A percentile compares a stretch with the other conserved stretches of the same genome.
phyloP scores from a whole-genome alignment of 2,888 invertebrate genomes.

The Pyrrhosoma nymphula region DNA sequence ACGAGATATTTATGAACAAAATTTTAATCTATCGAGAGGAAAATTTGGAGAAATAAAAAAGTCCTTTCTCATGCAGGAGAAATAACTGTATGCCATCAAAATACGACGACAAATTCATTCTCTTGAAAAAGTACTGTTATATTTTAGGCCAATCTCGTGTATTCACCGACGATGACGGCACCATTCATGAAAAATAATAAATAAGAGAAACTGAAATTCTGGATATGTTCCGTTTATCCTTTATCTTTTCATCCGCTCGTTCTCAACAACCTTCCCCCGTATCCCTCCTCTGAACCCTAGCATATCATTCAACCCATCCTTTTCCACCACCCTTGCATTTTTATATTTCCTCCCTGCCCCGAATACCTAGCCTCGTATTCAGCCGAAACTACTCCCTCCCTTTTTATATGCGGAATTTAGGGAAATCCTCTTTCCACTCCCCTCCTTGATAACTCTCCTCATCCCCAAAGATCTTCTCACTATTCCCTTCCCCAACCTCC shows the following conservation, averaged over 20 bases:
- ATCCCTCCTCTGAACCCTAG: background rate
- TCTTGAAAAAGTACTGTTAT: conserved; percentile 17
- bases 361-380: background rate
- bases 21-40: background rate
- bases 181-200: conserved; percentile 37
- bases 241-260: background rate
- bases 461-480: background rate
- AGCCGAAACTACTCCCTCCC: background rate
- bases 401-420: background rate
- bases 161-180: conserved; percentile 21
- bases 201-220: background rate
- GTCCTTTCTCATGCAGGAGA: background rate
- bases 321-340: background rate
- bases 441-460: background rate
- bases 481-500: background rate
- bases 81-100: background rate
- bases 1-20: background rate
- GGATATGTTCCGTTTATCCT: background rate
- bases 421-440: background rate
- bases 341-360: background rate
- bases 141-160: conserved; percentile 21
- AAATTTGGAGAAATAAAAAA: conserved; percentile 5
- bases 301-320: background rate
- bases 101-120: conserved; percentile 47
- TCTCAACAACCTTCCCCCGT: background rate